phyloP scores from a whole-genome alignment of 2,797 vertebrate genomes.

The Onychomys arenicola region DNA sequence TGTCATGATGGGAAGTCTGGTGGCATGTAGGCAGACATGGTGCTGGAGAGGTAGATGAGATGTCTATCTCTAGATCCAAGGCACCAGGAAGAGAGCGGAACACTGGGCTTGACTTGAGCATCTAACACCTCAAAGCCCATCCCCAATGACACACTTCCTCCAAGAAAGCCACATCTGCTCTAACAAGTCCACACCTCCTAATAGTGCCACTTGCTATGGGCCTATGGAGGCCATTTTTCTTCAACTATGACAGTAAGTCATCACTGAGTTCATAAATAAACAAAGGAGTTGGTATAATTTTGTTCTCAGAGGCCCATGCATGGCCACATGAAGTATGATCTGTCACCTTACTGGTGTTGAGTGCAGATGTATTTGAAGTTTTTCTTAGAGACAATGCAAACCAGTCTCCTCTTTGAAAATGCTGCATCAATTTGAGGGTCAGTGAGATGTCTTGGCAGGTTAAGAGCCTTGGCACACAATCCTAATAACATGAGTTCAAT shows the following conservation, averaged over 20 bases:
- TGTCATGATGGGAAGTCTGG: neutral
- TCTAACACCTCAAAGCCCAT: neutral
- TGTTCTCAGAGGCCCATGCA: neutral
- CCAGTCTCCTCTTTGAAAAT: neutral
- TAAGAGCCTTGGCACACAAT: neutral
- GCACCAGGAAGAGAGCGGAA: neutral
- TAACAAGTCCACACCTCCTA: neutral
- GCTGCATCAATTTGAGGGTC: neutral
- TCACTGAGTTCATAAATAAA: neutral
- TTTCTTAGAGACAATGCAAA: neutral
- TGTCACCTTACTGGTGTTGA: neutral
- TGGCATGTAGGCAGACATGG: neutral
- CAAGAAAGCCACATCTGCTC: neutral
- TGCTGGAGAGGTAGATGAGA: neutral
- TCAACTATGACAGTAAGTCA: neutral
- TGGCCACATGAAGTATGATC: neutral
- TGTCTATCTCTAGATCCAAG: neutral
- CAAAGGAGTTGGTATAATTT: neutral
- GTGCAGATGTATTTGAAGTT: neutral
- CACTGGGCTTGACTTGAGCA: neutral
- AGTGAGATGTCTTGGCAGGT: neutral
- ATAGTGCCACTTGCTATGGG: neutral
- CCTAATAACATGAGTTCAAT: neutral
- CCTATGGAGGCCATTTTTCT: neutral
- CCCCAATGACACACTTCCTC: neutral